Conservation (phyloP, 2,888 invertebrate genomes). For the Crepidodera aurea region DNA sequence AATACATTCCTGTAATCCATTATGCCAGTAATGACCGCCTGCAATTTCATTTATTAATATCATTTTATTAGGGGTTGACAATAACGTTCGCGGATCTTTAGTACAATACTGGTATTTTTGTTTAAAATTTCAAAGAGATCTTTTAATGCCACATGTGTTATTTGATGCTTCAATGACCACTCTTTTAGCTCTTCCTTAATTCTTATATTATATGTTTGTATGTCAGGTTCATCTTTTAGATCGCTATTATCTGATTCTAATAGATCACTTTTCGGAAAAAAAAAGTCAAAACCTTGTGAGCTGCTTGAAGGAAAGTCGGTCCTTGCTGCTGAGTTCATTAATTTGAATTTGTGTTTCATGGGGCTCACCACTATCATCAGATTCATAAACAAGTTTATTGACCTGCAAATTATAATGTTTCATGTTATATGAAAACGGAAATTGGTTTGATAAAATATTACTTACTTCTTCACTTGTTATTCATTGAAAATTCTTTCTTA, state of each 20-base stretch:
- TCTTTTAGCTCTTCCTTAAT: neutral
- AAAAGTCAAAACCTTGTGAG: too few relatives aligned
- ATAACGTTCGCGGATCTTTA: neutral
- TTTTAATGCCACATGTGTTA: neutral
- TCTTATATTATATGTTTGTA: neutral
- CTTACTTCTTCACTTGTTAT: too few relatives aligned
- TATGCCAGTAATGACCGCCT: neutral
- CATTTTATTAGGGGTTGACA: slow-evolving; percentile 1
- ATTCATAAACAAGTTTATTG: too few relatives aligned
- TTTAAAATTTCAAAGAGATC: neutral
- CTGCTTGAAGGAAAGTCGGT: too few relatives aligned
- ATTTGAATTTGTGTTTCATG: too few relatives aligned
- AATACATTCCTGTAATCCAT: neutral
- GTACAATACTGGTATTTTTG: neutral
- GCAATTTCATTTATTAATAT: neutral
- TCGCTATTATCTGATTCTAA: neutral
- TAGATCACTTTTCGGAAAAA: too few relatives aligned
- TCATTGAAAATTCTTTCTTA: too few relatives aligned
- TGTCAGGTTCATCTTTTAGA: neutral
- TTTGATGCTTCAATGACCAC: neutral
- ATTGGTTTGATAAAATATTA: too few relatives aligned
- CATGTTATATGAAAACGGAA: too few relatives aligned
- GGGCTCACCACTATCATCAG: too few relatives aligned
- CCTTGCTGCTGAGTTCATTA: too few relatives aligned
- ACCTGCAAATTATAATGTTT: too few relatives aligned